Base-by-base conservation (phyloP, 2,797 vertebrate species). In the Uromys caudimaculatus region DNA sequence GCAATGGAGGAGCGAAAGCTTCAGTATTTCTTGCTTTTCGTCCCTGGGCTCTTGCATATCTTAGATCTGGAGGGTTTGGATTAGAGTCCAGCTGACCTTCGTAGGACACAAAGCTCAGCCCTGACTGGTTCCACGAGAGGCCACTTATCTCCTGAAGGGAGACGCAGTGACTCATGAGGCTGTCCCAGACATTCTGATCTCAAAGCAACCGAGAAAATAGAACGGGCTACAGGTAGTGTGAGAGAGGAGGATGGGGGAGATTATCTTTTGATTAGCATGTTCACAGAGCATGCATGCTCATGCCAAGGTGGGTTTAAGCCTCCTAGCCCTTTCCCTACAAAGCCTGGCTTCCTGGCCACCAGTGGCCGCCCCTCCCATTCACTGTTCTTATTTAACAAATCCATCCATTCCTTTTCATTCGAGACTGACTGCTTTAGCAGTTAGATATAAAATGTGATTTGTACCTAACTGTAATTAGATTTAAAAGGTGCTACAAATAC, bases 11-110 rank as follows among this genome's bases (percentile, higher is more conserved):
- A 62, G 44, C 85, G 27, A 83, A 94, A 67, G 81, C 58, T 92
- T 96, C n/a, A 79, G 62, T 69, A 81, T 41, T 69, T 35, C 38
- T 96, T 94, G 41, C 50, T 86, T 95, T 91, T 96, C 35, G 93
- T 92, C 32, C 41, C 16, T 52, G 96, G 56, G 41, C 77, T 44
- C 92, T 84, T 69, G 1, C 64, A n/a, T 4, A 75, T 88, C 95
- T 94, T 76, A 93, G 75, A 90, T 85, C 35, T 84, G 52, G 38
- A 96, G 11, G 54, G 86, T 75, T 81, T 79, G 60, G 54, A 76
- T 91, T 95, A 84, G 85, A 84, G 60, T 91, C 41, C 89, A 94
- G 35, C 3, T 19, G 56, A 89, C 84, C 27, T 32, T 93, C n/a
- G 77, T 52, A 75, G 92, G 89, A 69, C 38, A 73, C 83, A 52